phyloP scores from a whole-genome alignment of 2,888 invertebrate genomes.

The Cabera pusaria region DNA sequence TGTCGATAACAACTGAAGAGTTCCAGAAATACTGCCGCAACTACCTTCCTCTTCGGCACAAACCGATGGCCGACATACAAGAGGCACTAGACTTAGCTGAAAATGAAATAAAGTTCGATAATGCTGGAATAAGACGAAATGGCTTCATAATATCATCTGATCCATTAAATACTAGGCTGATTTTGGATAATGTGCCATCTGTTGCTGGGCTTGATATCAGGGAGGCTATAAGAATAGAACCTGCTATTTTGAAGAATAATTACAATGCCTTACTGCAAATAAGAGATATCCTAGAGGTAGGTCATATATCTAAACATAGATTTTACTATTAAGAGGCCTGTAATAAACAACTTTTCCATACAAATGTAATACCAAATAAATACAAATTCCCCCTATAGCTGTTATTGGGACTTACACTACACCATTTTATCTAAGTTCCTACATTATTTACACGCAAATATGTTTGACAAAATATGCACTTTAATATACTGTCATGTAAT shows the following conservation, averaged over 20 bases:
- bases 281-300: conserved; percentile 78
- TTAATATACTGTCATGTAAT: too few relatives aligned
- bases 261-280: conserved; percentile 80
- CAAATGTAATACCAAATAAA: too few relatives aligned
- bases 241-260: conserved; percentile 85
- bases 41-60: conserved; percentile 66
- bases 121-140: conserved; percentile 79
- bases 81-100: conserved; percentile 81
- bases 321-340: too few relatives aligned
- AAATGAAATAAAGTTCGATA: conserved; percentile 80
- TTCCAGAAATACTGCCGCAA: conserved; percentile 64
- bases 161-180: conserved; percentile 81
- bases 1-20: conserved; percentile 56
- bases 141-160: conserved; percentile 84
- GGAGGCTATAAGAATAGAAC: conserved; percentile 79
- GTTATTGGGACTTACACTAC: too few relatives aligned
- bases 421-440: too few relatives aligned
- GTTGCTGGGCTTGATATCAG: conserved; percentile 82
- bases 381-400: too few relatives aligned
- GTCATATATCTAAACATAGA: too few relatives aligned
- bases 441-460: too few relatives aligned
- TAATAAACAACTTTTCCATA: too few relatives aligned
- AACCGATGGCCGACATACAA: conserved; percentile 73
- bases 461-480: too few relatives aligned
- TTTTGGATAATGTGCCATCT: conserved; percentile 78